Evolutionary conservation across 1,140 invertebrate species (phyloP).

Genomic region (Drosophila setifemur): DNA sequence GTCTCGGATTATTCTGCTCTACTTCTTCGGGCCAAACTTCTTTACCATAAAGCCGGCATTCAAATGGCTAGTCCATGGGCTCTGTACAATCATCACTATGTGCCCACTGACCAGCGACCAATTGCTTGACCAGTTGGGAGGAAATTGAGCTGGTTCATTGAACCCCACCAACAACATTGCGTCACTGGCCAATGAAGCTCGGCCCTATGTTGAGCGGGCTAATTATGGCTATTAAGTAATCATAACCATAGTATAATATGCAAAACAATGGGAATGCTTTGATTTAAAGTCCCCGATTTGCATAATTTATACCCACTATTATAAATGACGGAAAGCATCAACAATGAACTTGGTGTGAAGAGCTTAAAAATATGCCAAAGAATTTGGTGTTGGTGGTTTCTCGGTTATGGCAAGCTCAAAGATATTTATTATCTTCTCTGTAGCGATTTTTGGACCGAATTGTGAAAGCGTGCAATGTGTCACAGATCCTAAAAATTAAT

Average conservation of each 20-base stretch:
- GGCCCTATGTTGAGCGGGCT: slow-evolving; percentile 1
- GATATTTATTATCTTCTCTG: neutral
- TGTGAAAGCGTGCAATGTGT: slow-evolving; percentile 22
- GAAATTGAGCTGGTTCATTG: slow-evolving; percentile 66
- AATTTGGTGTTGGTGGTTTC: too few relatives aligned
- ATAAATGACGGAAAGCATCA: neutral
- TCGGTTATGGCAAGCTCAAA: neutral
- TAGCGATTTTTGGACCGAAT: neutral
- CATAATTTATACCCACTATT: slow-evolving; percentile 34
- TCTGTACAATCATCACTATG: neutral
- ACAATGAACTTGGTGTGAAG: neutral
- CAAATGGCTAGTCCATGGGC: slow-evolving; percentile 9
- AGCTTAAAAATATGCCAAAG: neutral
- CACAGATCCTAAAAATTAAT: slow-evolving; percentile 3
- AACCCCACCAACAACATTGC: slow-evolving; percentile 27
- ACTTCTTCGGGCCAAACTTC: neutral
- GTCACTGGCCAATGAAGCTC: slow-evolving; percentile 16
- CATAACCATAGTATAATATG: slow-evolving; percentile 36
- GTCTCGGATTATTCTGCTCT: neutral
- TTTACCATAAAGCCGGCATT: neutral
- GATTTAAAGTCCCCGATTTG: slow-evolving; percentile 31
- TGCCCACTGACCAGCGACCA: slow-evolving; percentile 39
- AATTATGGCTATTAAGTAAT: slow-evolving; percentile 69
- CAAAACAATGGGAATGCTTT: slow-evolving; percentile 64
- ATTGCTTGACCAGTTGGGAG: slow-evolving; percentile 52